phyloP scores from a whole-genome alignment of 2,113 vertebrate genomes.

The Sturnira hondurensis region DNA sequence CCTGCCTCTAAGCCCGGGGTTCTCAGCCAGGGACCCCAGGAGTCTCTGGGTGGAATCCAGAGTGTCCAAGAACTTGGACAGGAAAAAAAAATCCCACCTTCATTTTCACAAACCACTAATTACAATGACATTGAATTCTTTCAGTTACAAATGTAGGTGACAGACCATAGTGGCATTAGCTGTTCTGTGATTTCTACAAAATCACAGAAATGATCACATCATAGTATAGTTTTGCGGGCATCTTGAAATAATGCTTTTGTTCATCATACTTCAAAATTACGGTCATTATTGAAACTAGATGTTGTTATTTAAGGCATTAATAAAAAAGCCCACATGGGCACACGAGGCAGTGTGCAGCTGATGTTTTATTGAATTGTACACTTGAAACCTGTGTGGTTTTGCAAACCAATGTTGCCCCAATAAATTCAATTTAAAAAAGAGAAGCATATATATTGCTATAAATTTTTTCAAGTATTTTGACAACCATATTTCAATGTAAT shows the following conservation, averaged over 20 bases:
- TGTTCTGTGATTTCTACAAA: neutral
- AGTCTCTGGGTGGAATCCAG: neutral
- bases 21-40: neutral
- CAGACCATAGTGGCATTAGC: neutral
- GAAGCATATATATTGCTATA: neutral
- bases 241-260: neutral
- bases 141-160: neutral
- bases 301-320: neutral
- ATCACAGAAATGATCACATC: neutral
- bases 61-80: neutral
- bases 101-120: constrained; percentile 1
- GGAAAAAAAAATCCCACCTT: neutral
- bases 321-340: neutral
- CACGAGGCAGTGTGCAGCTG: too few species aligned
- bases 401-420: too few species aligned
- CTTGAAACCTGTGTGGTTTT: too few species aligned
- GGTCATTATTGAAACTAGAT: neutral
- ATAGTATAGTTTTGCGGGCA: neutral
- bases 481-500: neutral
- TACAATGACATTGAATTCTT: neutral
- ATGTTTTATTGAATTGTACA: too few species aligned
- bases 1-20: neutral
- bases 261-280: neutral
- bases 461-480: neutral
- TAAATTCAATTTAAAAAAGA: too few species aligned